Conservation (phyloP, 1,140 invertebrate genomes). For the Andrena cerasifolii region DNA sequence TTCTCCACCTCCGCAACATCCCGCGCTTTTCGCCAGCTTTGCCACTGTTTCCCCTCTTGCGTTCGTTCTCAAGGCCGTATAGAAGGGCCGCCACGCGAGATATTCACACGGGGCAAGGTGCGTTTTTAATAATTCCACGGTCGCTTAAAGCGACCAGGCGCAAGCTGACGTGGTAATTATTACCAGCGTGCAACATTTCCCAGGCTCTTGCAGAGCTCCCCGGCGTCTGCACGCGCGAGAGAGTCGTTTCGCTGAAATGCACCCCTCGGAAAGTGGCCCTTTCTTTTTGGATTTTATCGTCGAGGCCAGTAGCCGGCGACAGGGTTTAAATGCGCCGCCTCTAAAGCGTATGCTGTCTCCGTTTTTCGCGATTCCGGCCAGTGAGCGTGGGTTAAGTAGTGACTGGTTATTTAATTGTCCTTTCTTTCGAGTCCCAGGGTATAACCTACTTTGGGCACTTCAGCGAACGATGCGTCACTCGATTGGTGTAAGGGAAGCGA, state of each 20-base stretch:
- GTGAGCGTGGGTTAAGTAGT: conserved; percentile 1
- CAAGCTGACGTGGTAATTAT: conserved; percentile 38
- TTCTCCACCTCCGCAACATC: too few relatives aligned
- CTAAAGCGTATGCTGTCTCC: not conserved
- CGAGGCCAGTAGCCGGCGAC: conserved; percentile 29
- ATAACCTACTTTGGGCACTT: too few relatives aligned
- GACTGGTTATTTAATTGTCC: too few relatives aligned
- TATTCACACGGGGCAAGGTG: not conserved
- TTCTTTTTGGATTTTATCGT: conserved; percentile 36
- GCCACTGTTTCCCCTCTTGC: not conserved
- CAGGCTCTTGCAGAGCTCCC: not conserved
- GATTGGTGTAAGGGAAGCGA: too few relatives aligned
- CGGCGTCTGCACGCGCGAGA: conserved; percentile 4
- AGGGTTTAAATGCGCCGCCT: conserved; percentile 6
- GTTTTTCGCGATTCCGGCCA: not conserved
- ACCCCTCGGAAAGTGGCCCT: conserved; percentile 13
- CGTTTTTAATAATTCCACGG: conserved; percentile 10
- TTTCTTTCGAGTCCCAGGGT: too few relatives aligned
- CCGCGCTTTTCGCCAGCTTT: too few relatives aligned
- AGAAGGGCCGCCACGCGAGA: not conserved
- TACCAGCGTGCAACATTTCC: not conserved
- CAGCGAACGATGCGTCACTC: too few relatives aligned
- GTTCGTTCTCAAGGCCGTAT: too few relatives aligned
- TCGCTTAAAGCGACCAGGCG: not conserved
- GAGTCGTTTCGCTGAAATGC: conserved; percentile 7